phyloP scores from a whole-genome alignment of 2,888 invertebrate species.

The Cataglyphis livida region DNA sequence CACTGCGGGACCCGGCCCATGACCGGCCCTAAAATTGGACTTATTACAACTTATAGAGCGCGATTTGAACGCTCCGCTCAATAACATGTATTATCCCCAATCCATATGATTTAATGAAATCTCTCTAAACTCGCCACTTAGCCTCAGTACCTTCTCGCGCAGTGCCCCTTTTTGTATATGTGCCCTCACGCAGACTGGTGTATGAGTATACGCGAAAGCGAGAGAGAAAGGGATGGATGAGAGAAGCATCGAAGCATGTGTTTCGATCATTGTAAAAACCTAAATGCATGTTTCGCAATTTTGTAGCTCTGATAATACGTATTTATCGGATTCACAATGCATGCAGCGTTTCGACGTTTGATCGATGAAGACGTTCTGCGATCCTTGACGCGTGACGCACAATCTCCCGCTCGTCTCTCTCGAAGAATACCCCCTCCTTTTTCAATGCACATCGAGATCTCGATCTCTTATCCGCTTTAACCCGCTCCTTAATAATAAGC shows the following conservation, averaged over 20 bases:
- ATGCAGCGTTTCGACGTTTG: conserved; percentile 18
- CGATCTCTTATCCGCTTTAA: not conserved
- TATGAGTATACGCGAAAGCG: conserved; percentile 59
- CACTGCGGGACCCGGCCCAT: conserved; percentile 83
- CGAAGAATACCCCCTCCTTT: not conserved
- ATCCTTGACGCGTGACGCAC: not conserved
- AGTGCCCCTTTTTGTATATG: conserved; percentile 54
- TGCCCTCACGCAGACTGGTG: conserved; percentile 55
- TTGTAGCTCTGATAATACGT: conserved; percentile 65
- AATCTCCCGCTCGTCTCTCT: not conserved
- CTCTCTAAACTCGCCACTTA: conserved; percentile 86
- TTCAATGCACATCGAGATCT: not conserved
- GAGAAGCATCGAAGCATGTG: conserved; percentile 62
- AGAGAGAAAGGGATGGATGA: conserved; percentile 7
- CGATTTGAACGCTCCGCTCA: conserved; percentile 85
- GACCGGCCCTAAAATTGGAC: conserved; percentile 85
- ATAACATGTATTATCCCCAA: conserved; percentile 86
- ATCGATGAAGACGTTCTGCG: conserved; percentile 70
- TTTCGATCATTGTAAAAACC: conserved; percentile 59
- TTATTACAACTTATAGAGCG: conserved; percentile 86
- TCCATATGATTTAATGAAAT: conserved; percentile 86
- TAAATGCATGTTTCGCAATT: conserved; percentile 67
- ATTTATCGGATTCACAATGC: conserved; percentile 57
- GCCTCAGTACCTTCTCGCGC: conserved; percentile 82
- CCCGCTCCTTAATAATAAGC: not conserved